Base-by-base conservation (phyloP, 1,140 invertebrate species). In the Psix sp. region DNA sequence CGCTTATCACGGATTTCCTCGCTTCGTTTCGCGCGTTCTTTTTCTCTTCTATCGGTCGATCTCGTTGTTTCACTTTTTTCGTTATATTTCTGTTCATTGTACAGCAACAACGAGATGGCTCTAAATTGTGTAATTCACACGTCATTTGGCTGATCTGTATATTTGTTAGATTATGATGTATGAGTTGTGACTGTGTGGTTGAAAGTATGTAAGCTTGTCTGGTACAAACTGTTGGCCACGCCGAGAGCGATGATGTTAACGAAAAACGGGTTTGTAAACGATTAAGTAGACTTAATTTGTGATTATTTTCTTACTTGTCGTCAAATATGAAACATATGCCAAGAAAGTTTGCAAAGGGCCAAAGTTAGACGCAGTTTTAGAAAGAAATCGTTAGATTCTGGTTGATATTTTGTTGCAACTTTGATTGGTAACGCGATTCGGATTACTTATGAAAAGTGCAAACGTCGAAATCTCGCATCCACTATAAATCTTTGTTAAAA, bases 1-100 rank as follows among this genome's bases (percentile, higher is more conserved):
- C 79, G 81, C 80, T 82, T 83, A 81, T 77, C 74, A 77, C 66
- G n/a, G 5, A 2, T 35, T 10, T 35, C 13, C 33, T 70, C 33
- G 5, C 13, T 42, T 9, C 9, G 1, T 46, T 43, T 54, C 54
- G 24, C 39, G 51, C 51, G n/a, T 43, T 62, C 29, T 26, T 56
- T 39, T 56, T 35, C 13, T 14, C 33, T 5, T 13, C 13, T 35
- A 2, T 35, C 26, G 26, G 7, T 3, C 7, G 6, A 29, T 29
- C 26, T 29, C 26, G 26, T 29, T 29, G 26, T 29, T 29, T 7
- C 7, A 7, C 46, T 42, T 60, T 59, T 42, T 62, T 59, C 59
- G 18, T 46, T 62, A 18, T 21, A 26, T 54, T 42, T 40, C 31
- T 7, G 43, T 46, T 40, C 11, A 7, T 42, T 42, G 33, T 36